These are phyloP conservation scores for Monochamus alternatus DNA, from an alignment of 2,888 invertebrate species.

Conservation along the genomic window DNA sequence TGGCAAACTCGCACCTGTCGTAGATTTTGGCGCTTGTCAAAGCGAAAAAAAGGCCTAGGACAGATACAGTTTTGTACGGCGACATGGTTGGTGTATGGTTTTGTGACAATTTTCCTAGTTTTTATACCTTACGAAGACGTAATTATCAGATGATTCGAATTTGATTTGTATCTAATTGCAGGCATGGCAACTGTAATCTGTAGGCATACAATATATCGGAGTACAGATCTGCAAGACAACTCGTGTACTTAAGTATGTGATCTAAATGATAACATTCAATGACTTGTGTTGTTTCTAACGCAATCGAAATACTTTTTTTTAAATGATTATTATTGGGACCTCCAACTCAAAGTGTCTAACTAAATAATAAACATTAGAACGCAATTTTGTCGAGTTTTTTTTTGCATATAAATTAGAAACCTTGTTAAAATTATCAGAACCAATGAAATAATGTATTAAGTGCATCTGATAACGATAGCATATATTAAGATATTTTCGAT, in stretches of 20 bases:
- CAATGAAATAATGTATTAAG: no score
- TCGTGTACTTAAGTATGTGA: not conserved
- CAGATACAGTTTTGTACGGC: not conserved
- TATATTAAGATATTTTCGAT: no score
- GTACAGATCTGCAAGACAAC: not conserved
- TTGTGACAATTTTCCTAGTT: not conserved
- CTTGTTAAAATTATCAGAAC: no score
- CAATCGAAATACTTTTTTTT: no score
- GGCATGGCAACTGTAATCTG: not conserved
- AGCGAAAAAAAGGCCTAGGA: not conserved
- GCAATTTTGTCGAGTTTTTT: no score
- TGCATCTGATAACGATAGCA: no score
- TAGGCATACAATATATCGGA: not conserved
- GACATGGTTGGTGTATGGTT: slow-evolving; percentile 1
- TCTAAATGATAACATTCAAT: not conserved
- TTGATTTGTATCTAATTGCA: not conserved
- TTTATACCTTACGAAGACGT: not conserved
- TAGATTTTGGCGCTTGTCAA: slow-evolving; percentile 26
- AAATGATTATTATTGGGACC: no score
- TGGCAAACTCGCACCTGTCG: slow-evolving; percentile 47
- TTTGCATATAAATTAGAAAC: no score
- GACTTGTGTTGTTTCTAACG: no score
- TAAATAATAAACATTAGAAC: no score
- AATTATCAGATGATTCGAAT: not conserved
- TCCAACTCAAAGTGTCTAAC: no score